Evolutionary conservation across 1,140 invertebrate genomes (phyloP).

Genomic region (Limonius californicus): DNA sequence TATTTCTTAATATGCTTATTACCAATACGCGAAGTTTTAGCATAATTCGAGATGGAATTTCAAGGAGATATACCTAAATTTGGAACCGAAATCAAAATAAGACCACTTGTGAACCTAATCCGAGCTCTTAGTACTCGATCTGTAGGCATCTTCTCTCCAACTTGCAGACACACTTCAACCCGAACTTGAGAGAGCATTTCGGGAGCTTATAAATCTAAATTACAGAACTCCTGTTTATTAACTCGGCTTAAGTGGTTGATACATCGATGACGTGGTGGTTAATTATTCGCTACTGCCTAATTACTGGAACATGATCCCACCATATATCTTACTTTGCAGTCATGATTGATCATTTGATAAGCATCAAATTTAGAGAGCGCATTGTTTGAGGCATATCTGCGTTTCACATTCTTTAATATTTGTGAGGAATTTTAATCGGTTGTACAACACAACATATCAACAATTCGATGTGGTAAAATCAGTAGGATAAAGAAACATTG

Average conservation of each 20-base stretch:
- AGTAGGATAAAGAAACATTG: no score
- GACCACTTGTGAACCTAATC: conserved; percentile 7
- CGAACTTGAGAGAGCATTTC: conserved; percentile 1
- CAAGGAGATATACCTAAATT: not conserved
- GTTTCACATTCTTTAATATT: no score
- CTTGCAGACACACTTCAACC: conserved; percentile 9
- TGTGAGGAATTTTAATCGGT: no score
- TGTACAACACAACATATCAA: no score
- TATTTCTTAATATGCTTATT: no score
- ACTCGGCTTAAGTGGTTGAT: conserved; percentile 32
- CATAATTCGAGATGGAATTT: conserved; percentile 4
- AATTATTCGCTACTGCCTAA: conserved; percentile 36
- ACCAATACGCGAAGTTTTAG: not conserved
- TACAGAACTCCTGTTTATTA: conserved; percentile 14
- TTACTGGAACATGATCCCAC: conserved; percentile 34
- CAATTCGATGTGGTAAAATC: no score
- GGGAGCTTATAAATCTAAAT: conserved; percentile 11
- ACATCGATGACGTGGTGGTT: conserved; percentile 35
- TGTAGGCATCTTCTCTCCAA: not conserved
- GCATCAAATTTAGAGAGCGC: not conserved
- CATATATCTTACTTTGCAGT: conserved; percentile 31
- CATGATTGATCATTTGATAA: conserved; percentile 29
- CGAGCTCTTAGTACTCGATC: conserved; percentile 3
- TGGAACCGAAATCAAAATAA: not conserved
- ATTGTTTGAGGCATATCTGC: no score